Evolutionary conservation across 2,113 vertebrate species (phyloP).

Genomic region (Prinia subflava): DNA sequence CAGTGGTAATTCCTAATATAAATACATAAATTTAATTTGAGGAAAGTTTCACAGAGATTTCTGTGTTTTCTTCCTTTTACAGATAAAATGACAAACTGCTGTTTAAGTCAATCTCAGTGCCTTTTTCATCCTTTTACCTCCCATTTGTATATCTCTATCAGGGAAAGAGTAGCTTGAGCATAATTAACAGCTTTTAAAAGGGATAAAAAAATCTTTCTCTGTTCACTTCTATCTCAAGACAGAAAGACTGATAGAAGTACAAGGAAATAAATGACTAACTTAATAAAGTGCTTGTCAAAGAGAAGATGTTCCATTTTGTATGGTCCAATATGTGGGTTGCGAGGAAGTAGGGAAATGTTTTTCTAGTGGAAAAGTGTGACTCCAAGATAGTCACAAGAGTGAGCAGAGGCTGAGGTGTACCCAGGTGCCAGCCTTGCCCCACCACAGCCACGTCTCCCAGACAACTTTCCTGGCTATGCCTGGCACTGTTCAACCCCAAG

Average conservation of each 20-base stretch:
- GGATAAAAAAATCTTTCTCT: background rate
- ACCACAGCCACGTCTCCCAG: accelerated
- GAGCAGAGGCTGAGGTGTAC: background rate
- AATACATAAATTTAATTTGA: background rate
- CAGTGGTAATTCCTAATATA: background rate
- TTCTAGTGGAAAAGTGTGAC: constrained; percentile 25
- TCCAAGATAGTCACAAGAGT: background rate
- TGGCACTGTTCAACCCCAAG: background rate
- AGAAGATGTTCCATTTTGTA: background rate
- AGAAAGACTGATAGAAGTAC: background rate
- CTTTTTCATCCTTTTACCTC: background rate
- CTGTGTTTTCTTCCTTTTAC: background rate
- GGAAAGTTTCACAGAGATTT: background rate
- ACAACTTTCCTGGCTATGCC: background rate
- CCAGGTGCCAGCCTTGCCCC: background rate
- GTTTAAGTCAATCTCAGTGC: background rate
- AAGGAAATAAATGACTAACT: constrained; percentile 2
- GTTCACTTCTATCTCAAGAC: background rate
- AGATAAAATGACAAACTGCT: accelerated
- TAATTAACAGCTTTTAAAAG: background rate
- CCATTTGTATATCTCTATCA: background rate
- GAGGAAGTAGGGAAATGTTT: background rate
- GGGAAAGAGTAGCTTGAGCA: background rate
- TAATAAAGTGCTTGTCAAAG: background rate
- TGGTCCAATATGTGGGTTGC: background rate